phyloP scores from a whole-genome alignment of 2,113 vertebrate genomes.

The Tupaia tana region DNA sequence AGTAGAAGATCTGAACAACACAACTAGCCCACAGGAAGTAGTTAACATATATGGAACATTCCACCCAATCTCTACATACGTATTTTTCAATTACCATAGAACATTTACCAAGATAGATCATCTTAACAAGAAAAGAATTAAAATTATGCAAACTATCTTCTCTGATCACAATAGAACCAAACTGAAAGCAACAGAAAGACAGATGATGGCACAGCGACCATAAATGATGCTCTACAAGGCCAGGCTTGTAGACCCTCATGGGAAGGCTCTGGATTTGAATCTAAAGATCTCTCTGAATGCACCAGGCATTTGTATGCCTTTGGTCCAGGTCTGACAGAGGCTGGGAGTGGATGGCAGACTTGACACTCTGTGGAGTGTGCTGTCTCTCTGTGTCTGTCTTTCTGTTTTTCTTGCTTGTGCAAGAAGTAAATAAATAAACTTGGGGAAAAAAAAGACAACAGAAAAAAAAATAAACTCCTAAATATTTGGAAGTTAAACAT shows the following conservation, averaged over 20 bases:
- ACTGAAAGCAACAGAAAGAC: not conserved
- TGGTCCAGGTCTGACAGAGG: too few relatives aligned
- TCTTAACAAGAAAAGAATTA: not conserved
- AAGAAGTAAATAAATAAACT: too few relatives aligned
- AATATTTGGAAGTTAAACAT: not conserved
- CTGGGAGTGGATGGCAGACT: too few relatives aligned
- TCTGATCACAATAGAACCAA: not conserved
- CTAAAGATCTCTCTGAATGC: too few relatives aligned
- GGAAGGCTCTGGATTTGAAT: too few relatives aligned
- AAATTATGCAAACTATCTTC: not conserved
- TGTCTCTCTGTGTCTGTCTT: too few relatives aligned
- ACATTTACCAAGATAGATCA: not conserved
- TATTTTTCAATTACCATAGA: not conserved
- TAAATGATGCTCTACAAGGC: too few relatives aligned
- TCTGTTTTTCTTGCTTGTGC: too few relatives aligned
- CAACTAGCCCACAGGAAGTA: not conserved
- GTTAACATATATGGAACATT: accelerated
- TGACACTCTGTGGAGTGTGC: too few relatives aligned
- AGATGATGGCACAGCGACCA: not conserved
- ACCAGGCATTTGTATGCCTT: too few relatives aligned
- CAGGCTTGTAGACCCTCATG: too few relatives aligned
- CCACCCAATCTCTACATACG: not conserved
- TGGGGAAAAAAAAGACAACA: not conserved
- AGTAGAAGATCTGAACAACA: not conserved
- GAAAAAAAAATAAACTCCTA: not conserved